Base-by-base conservation (phyloP, 2,888 invertebrate genomes). In the Meteorus colon region DNA sequence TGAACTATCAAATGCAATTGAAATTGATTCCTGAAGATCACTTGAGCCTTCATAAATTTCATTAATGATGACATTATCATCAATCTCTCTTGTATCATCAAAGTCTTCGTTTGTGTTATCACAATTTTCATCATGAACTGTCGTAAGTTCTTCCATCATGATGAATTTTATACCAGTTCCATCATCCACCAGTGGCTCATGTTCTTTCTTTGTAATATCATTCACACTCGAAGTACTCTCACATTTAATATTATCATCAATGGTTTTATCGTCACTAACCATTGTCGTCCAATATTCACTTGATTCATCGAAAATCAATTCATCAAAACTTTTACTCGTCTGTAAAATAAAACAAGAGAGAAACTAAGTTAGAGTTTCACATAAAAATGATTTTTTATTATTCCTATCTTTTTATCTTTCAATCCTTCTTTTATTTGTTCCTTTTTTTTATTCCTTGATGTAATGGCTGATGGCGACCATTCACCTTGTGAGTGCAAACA, bases 101-200 rank as follows among this genome's bases (percentile, higher is more conserved):
- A 55, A 55, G 8, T 55, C 19, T 4, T 24, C 19, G 8, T 55
- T 19, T 19, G n/a, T 55, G n/a, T 55, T 19, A 55, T 55, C 55
- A 19, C 2, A 70, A 69, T 67, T 63, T 73, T 31, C 78, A 77
- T 80, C 79, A 78, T 80, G 75, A 79, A 78, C 75, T 74, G 69
- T 77, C 69, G 77, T 77, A 76, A 77, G 77, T 77, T 80, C 78
- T 24, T 48, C 63, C 62, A 70, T 59, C 29, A 24, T 69, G 45
- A 34, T 73, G 51, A n/a, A 48, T 55, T 55, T 55, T 8, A 55
- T 19, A 1, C 19, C 41, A 45, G 24, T 66, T 29, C 41, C 66
- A 14, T 41, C 27, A 19, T 55, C 6, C 6, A 66, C 16, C 41
- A 41, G 19, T 24, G 41, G 41, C 24, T 6, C 41, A 27, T 24